These are phyloP conservation scores for Pipistrellus nathusii DNA, from an alignment of 2,797 vertebrate genomes.

Conservation along the genomic window DNA sequence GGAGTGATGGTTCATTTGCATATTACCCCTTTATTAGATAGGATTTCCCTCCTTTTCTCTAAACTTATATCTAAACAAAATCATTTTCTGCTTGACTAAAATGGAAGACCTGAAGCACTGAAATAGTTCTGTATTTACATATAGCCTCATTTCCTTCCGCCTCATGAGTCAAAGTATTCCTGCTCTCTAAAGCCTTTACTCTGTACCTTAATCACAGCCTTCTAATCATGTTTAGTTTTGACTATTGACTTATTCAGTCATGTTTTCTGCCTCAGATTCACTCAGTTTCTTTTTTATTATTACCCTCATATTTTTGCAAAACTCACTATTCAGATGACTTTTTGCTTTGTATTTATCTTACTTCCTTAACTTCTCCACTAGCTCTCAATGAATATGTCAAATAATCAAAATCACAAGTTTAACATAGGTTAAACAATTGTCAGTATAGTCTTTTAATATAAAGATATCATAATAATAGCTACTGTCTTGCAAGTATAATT, in stretches of 20 bases:
- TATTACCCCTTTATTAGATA: no score
- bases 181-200: background rate
- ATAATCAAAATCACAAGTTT: background rate
- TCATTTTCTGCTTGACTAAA: background rate
- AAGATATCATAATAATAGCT: background rate
- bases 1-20: no score
- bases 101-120: background rate
- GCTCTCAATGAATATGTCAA: background rate
- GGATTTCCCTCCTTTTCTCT: background rate
- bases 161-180: background rate
- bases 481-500: background rate
- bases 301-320: background rate
- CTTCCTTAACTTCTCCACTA: background rate
- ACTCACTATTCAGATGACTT: background rate
- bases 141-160: background rate
- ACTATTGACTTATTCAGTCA: background rate
- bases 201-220: background rate
- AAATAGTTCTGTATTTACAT: conserved; percentile 16
- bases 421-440: background rate
- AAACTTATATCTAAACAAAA: background rate
- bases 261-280: background rate
- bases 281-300: background rate
- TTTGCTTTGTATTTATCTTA: background rate
- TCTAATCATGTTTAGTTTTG: background rate
- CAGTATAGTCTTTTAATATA: background rate